phyloP scores from a whole-genome alignment of 2,797 vertebrate species.

The Pseudomugil tenellus region DNA sequence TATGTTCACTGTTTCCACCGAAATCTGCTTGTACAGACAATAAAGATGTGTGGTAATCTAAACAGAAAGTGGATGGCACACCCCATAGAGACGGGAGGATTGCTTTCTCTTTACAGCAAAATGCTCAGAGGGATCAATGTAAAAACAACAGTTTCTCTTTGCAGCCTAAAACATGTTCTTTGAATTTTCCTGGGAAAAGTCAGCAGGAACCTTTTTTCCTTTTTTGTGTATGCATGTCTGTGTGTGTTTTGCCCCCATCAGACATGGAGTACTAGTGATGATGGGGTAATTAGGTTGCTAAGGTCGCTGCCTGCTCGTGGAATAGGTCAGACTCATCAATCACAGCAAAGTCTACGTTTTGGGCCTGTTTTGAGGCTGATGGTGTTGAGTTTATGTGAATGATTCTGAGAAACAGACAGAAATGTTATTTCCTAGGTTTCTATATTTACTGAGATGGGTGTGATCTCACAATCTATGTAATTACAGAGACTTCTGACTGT shows the following conservation, averaged over 20 bases:
- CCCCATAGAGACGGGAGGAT: slow-evolving; percentile 12
- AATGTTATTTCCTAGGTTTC: slow-evolving; percentile 29
- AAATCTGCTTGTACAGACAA: slow-evolving; percentile 18
- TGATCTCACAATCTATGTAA: slow-evolving; percentile 27
- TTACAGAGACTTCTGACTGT: slow-evolving; percentile 43
- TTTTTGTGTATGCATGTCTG: slow-evolving; percentile 7
- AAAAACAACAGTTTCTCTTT: slow-evolving; percentile 16
- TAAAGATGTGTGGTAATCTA: slow-evolving; percentile 20
- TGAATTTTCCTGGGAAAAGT: slow-evolving; percentile 26
- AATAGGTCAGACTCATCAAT: slow-evolving; percentile 70
- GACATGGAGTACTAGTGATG: slow-evolving; percentile 45
- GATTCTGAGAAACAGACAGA: slow-evolving; percentile 16
- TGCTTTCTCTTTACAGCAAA: slow-evolving; percentile 10
- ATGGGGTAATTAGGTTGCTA: slow-evolving; percentile 68
- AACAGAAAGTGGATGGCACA: slow-evolving; percentile 21
- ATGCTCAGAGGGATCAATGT: slow-evolving; percentile 9
- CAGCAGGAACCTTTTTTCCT: slow-evolving; percentile 15
- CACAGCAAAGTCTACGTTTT: slow-evolving; percentile 47
- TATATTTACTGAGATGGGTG: slow-evolving; percentile 39
- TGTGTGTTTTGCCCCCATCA: slow-evolving; percentile 21
- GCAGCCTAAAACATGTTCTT: slow-evolving; percentile 24
- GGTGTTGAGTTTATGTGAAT: slow-evolving; percentile 21
- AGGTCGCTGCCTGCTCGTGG: slow-evolving; percentile 55
- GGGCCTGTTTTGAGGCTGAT: slow-evolving; percentile 36
- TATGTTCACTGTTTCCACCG: slow-evolving; percentile 19